Conservation (phyloP, 1,140 invertebrate species). For the Panulirus ornatus region DNA sequence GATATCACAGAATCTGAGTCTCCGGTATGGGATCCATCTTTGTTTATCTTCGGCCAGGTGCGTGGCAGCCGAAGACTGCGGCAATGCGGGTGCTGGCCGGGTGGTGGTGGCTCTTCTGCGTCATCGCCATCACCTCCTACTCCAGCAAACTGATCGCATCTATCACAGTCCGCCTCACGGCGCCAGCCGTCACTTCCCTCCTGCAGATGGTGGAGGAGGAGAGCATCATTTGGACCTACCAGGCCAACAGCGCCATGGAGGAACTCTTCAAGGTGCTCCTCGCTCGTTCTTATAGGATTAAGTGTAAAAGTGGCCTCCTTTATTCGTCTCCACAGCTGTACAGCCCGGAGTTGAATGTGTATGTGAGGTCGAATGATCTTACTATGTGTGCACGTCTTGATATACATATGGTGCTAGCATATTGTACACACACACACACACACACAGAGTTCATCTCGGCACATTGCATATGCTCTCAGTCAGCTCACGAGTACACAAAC, state of each 20-base stretch:
- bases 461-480: too few species aligned
- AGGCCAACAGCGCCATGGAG: constrained; percentile 55
- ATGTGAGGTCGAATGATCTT: not conserved
- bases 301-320: too few species aligned
- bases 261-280: constrained; percentile 53
- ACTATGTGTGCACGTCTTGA: too few species aligned
- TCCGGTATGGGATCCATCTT: not conserved
- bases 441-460: too few species aligned
- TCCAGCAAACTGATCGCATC: constrained; percentile 49
- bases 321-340: not conserved
- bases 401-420: too few species aligned
- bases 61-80: constrained; percentile 17
- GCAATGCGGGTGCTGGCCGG: constrained; percentile 11
- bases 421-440: not conserved
- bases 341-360: not conserved
- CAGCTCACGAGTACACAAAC: too few species aligned
- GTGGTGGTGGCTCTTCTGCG: constrained; percentile 60
- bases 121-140: constrained; percentile 55
- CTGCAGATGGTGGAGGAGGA: constrained; percentile 44
- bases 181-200: constrained; percentile 32
- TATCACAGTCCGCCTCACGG: constrained; percentile 43
- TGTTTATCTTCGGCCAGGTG: constrained; percentile 22
- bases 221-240: constrained; percentile 43
- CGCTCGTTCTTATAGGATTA: not conserved
- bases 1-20: not conserved